These are phyloP conservation scores for Poecilia wingei DNA, from an alignment of 2,797 vertebrate genomes.

Conservation along the genomic window DNA sequence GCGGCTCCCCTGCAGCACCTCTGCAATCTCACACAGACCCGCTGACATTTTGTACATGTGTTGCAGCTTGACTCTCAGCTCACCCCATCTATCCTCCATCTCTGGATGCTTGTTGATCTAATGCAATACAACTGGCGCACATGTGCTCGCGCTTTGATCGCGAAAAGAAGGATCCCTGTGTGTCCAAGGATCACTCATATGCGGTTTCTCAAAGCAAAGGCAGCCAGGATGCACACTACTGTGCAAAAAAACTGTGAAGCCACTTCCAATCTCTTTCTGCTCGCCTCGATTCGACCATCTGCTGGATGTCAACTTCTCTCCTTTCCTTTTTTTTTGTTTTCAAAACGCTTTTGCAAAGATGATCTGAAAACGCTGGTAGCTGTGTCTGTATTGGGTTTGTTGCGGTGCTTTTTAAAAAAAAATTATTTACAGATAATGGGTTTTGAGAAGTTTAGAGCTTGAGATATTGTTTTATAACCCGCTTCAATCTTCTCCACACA, in stretches of 20 bases:
- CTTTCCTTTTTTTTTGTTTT: neutral
- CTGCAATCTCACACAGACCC: constrained; percentile 34
- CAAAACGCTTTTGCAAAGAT: neutral
- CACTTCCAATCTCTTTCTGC: neutral
- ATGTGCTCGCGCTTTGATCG: constrained; percentile 59
- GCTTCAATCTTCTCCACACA: neutral
- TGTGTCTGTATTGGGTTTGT: neutral
- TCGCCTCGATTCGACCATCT: neutral
- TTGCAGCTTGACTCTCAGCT: constrained; percentile 49
- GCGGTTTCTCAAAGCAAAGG: constrained; percentile 15
- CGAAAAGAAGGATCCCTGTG: constrained; percentile 34
- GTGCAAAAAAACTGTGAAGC: neutral
- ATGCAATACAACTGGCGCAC: constrained; percentile 57
- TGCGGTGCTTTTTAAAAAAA: neutral
- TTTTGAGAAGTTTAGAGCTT: neutral
- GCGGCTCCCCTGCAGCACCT: constrained; percentile 52
- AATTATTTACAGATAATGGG: neutral
- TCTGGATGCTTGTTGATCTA: constrained; percentile 57
- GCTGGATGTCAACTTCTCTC: neutral
- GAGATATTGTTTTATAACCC: neutral
- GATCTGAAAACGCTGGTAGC: neutral
- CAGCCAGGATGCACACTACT: constrained; percentile 5
- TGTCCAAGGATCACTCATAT: constrained; percentile 32
- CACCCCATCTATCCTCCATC: constrained; percentile 42
- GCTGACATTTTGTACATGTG: constrained; percentile 59